These are phyloP conservation scores for Odontamblyopus rebecca DNA, from an alignment of 2,797 vertebrate genomes.

Conservation along the genomic window DNA sequence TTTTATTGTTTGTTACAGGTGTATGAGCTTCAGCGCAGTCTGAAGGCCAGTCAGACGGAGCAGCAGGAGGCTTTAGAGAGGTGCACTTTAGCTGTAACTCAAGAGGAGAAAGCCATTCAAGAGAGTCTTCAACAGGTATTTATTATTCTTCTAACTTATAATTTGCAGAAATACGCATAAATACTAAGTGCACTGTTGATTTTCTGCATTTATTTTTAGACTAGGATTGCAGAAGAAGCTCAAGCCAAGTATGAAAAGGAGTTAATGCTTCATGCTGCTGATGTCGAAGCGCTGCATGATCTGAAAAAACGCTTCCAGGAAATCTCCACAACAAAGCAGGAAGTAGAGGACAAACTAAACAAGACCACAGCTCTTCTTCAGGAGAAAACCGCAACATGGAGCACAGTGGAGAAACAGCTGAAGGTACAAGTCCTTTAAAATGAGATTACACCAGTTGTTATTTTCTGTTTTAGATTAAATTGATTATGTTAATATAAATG, in stretches of 20 bases:
- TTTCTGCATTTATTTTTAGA: conserved; percentile 34
- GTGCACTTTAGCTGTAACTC: conserved; percentile 80
- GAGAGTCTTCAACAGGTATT: conserved; percentile 91
- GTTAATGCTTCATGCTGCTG: conserved; percentile 94
- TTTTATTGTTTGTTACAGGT: conserved; percentile 70
- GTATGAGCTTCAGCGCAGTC: conserved; percentile 85
- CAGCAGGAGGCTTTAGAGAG: conserved; percentile 92
- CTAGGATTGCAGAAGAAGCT: conserved; percentile 84
- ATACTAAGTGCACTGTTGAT: neutral
- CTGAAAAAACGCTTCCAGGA: conserved; percentile 85
- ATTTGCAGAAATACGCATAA: neutral
- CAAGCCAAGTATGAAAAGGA: conserved; percentile 95
- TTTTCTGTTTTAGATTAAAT: too few species aligned
- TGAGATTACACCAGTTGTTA: too few species aligned
- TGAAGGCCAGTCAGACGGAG: conserved; percentile 85
- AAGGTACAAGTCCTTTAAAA: conserved; percentile 75
- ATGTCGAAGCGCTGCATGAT: conserved; percentile 91
- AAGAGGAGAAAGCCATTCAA: conserved; percentile 89
- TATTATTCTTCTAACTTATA: neutral
- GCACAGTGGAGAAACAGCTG: conserved; percentile 82
- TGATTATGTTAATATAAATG: too few species aligned
- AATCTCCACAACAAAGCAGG: conserved; percentile 72
- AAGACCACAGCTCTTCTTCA: conserved; percentile 82
- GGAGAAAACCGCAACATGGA: conserved; percentile 82
- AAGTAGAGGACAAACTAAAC: conserved; percentile 85